Evolutionary conservation across 35 echinoderm and acorn worm genomes (phyloP).

Genomic region (Antedon bifida): DNA sequence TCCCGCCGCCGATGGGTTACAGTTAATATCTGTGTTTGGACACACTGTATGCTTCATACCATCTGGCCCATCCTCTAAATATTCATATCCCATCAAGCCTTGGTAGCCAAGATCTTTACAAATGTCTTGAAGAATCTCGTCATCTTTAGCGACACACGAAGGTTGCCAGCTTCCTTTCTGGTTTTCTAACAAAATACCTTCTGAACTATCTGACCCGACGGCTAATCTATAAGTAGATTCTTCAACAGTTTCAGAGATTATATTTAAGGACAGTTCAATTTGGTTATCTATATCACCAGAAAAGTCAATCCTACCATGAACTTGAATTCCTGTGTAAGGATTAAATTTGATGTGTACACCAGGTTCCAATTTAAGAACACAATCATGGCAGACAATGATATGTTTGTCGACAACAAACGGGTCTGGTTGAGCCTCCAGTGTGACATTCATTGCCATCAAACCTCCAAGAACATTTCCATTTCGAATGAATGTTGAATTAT

Average conservation of each 20-base stretch:
- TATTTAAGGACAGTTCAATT: background rate
- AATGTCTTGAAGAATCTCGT: background rate
- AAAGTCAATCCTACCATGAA: background rate
- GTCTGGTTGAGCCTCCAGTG: background rate
- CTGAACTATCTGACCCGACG: background rate
- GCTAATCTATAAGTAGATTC: background rate
- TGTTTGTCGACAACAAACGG: background rate
- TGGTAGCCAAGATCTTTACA: background rate
- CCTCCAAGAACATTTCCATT: background rate
- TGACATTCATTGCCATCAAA: background rate
- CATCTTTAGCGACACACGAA: background rate
- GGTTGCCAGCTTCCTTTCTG: background rate
- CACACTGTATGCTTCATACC: background rate
- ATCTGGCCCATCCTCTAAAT: background rate
- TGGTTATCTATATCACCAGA: background rate
- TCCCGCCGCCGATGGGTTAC: background rate
- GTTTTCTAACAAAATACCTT: background rate
- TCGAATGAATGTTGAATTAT: background rate
- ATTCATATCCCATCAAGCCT: background rate
- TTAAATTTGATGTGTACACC: background rate
- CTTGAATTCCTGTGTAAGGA: background rate
- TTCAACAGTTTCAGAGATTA: background rate
- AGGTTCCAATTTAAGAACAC: background rate
- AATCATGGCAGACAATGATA: background rate
- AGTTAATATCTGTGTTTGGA: background rate